Conservation (phyloP, 2,888 invertebrate species). For the Aphodius granarius region DNA sequence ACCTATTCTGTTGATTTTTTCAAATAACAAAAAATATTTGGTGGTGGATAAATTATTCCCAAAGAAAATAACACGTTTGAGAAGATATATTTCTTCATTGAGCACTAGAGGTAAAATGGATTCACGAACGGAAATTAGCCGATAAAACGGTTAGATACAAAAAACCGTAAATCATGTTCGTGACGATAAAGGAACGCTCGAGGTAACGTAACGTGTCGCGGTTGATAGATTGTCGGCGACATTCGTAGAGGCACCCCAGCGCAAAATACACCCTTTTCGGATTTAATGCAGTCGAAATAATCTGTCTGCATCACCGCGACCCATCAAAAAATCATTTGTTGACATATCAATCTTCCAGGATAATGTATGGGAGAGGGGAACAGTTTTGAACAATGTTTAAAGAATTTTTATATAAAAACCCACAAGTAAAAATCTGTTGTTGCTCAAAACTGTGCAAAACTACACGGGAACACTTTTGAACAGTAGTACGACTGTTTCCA, state of each 20-base stretch:
- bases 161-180: conserved; percentile 22
- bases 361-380: not conserved
- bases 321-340: not conserved
- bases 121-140: conserved; percentile 19
- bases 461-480: too few relatives aligned
- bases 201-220: conserved; percentile 16
- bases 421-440: too few relatives aligned
- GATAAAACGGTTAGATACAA: conserved; percentile 25
- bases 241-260: conserved; percentile 16
- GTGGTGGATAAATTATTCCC: too few relatives aligned
- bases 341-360: not conserved
- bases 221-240: conserved; percentile 22
- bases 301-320: not conserved
- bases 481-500: too few relatives aligned
- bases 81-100: not conserved
- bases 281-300: not conserved
- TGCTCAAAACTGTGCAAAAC: too few relatives aligned
- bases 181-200: not conserved
- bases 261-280: conserved; percentile 21
- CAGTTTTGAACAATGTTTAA: too few relatives aligned
- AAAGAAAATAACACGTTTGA: not conserved
- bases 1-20: too few relatives aligned
- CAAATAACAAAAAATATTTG: too few relatives aligned
- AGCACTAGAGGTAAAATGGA: not conserved
- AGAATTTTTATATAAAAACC: too few relatives aligned